phyloP scores from a whole-genome alignment of 2,888 invertebrate species.

The Orchesellides sinensis region DNA sequence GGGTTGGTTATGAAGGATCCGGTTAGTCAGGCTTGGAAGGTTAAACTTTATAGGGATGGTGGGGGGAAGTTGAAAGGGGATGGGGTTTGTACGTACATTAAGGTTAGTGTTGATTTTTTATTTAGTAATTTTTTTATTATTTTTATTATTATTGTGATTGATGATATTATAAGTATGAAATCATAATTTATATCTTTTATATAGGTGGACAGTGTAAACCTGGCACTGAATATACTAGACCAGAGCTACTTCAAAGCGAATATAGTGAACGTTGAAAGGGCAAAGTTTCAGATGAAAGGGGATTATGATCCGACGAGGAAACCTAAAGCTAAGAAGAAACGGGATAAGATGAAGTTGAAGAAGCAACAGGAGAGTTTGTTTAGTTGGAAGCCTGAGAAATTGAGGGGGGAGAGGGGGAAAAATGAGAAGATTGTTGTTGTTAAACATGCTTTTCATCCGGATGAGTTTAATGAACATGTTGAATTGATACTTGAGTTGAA shows the following conservation, averaged over 20 bases:
- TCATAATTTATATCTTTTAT: background rate
- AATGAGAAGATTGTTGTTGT: slow-evolving; percentile 94
- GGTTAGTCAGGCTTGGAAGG: slow-evolving; percentile 87
- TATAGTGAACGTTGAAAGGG: slow-evolving; percentile 91
- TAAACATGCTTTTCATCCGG: slow-evolving; percentile 93
- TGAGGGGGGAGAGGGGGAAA: slow-evolving; percentile 89
- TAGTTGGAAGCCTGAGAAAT: slow-evolving; percentile 97
- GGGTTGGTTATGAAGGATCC: slow-evolving; percentile 95
- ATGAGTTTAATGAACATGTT: slow-evolving; percentile 93
- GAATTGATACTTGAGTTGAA: slow-evolving; percentile 93
- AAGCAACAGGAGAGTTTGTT: slow-evolving; percentile 96
- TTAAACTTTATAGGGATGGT: slow-evolving; percentile 92
- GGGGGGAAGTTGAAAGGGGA: slow-evolving; percentile 94
- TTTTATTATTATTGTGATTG: slow-evolving; percentile 19
- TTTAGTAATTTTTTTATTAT: slow-evolving; percentile 19
- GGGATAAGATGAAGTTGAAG: slow-evolving; percentile 92
- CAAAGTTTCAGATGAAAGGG: slow-evolving; percentile 96
- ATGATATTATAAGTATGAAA: too few relatives aligned
- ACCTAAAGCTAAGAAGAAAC: slow-evolving; percentile 90
- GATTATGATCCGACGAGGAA: slow-evolving; percentile 94
- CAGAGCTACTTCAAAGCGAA: slow-evolving; percentile 88
- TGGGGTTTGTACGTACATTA: slow-evolving; percentile 96
- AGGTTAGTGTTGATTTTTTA: slow-evolving; percentile 80
- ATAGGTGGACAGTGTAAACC: slow-evolving; percentile 92
- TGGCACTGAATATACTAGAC: slow-evolving; percentile 94